Conservation (phyloP, 2,888 invertebrate species). For the Osedax frankpressi region DNA sequence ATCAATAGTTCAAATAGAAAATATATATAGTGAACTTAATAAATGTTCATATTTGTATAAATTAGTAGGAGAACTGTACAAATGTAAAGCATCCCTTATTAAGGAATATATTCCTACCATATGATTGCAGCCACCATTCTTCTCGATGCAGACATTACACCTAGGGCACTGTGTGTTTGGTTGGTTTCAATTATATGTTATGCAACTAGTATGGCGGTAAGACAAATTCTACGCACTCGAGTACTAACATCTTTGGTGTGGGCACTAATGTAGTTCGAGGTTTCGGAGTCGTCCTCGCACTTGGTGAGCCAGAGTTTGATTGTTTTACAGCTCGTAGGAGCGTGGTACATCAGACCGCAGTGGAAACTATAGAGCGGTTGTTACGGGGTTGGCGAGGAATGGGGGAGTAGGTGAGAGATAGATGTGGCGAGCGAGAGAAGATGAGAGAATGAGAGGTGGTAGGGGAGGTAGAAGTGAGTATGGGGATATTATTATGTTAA, state of each 20-base stretch:
- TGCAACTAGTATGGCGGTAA: not conserved
- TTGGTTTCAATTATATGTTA: not conserved
- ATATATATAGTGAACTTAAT: no score
- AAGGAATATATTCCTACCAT: conserved; percentile 66
- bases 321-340: conserved; percentile 87
- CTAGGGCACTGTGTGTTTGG: conserved; percentile 66
- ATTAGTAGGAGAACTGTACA: no score
- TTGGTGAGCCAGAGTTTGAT: conserved; percentile 97
- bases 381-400: conserved; percentile 11
- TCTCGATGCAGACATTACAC: conserved; percentile 98
- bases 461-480: no score
- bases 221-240: not conserved
- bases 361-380: conserved; percentile 16
- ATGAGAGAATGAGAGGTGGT: no score
- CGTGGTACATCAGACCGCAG: conserved; percentile 72
- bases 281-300: conserved; percentile 98
- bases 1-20: no score
- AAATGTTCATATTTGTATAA: no score
- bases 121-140: conserved; percentile 98
- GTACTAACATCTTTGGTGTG: conserved; percentile 71
- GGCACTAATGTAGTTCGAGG: conserved; percentile 97
- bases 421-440: conserved; percentile 3
- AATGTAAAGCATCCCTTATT: no score
- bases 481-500: no score
- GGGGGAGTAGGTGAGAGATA: conserved; percentile 15